Conservation (phyloP, 2,888 invertebrate species). For the Eupithecia pulchellata region DNA sequence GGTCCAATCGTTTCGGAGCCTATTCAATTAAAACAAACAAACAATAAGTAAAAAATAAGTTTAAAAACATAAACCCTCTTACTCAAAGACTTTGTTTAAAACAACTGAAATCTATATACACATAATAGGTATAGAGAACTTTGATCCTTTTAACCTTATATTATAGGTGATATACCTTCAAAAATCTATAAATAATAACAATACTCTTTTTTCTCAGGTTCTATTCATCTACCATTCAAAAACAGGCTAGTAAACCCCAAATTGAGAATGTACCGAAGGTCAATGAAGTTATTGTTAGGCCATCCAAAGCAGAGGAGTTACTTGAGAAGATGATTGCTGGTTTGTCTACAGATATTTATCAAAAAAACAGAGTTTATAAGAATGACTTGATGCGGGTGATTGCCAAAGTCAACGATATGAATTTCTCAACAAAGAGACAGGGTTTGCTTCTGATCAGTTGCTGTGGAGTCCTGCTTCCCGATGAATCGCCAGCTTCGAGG, state of each 20-base stretch:
- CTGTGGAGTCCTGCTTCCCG: constrained; percentile 84
- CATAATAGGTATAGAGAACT: too few relatives aligned
- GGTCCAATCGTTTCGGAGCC: too few relatives aligned
- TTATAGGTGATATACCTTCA: neutral
- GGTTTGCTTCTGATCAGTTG: constrained; percentile 81
- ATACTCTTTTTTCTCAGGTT: neutral
- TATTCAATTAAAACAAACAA: too few relatives aligned
- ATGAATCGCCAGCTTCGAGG: constrained; percentile 75
- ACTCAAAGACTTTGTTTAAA: neutral
- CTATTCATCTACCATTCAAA: neutral
- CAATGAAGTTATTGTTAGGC: neutral
- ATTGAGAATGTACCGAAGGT: constrained; percentile 11
- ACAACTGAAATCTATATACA: too few relatives aligned
- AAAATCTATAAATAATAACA: neutral
- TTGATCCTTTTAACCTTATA: too few relatives aligned
- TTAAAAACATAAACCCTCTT: neutral
- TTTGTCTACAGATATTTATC: constrained; percentile 71
- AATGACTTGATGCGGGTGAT: constrained; percentile 73
- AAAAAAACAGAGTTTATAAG: constrained; percentile 77
- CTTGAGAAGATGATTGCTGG: constrained; percentile 72
- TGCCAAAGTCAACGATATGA: constrained; percentile 68
- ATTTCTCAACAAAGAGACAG: constrained; percentile 75
- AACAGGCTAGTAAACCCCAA: constrained; percentile 16
- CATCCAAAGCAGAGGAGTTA: constrained; percentile 57
- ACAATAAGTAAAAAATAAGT: neutral